Evolutionary conservation across 2,888 invertebrate genomes (phyloP).

Genomic region (Lithosia quadra): DNA sequence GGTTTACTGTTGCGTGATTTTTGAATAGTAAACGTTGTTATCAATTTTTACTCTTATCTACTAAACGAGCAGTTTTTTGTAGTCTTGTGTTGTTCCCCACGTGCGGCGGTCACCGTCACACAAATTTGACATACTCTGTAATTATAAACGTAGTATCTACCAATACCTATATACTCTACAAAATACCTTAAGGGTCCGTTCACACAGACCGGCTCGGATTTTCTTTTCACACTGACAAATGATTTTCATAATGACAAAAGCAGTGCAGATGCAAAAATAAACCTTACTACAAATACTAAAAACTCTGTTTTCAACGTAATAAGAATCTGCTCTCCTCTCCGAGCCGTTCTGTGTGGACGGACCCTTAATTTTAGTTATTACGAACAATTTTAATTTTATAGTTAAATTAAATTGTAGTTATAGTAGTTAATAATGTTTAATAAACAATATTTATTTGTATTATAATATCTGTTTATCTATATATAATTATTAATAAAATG

Average conservation of each 20-base stretch:
- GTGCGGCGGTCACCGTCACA: slow-evolving; percentile 7
- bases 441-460: slow-evolving; percentile 78
- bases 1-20: slow-evolving; percentile 82
- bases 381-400: slow-evolving; percentile 47
- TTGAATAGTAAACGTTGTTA: slow-evolving; percentile 73
- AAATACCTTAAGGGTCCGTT: too few species aligned
- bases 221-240: too few species aligned
- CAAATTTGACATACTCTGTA: slow-evolving; percentile 11
- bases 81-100: slow-evolving; percentile 23
- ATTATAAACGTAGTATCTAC: slow-evolving; percentile 15
- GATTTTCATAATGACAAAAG: too few species aligned
- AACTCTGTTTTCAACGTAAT: too few species aligned
- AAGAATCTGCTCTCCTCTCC: too few species aligned
- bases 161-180: slow-evolving; percentile 4
- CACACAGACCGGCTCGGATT: too few species aligned
- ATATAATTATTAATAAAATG: slow-evolving; percentile 54
- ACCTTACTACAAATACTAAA: too few species aligned
- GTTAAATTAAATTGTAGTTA: slow-evolving; percentile 58
- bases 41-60: slow-evolving; percentile 73
- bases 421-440: slow-evolving; percentile 65
- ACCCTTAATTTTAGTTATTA: slow-evolving; percentile 12
- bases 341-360: too few species aligned
- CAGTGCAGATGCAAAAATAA: too few species aligned
- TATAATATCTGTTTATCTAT: slow-evolving; percentile 61
- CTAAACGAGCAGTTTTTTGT: slow-evolving; percentile 41